Conservation (phyloP, 2,797 vertebrate species). For the Scarus forsteni region DNA sequence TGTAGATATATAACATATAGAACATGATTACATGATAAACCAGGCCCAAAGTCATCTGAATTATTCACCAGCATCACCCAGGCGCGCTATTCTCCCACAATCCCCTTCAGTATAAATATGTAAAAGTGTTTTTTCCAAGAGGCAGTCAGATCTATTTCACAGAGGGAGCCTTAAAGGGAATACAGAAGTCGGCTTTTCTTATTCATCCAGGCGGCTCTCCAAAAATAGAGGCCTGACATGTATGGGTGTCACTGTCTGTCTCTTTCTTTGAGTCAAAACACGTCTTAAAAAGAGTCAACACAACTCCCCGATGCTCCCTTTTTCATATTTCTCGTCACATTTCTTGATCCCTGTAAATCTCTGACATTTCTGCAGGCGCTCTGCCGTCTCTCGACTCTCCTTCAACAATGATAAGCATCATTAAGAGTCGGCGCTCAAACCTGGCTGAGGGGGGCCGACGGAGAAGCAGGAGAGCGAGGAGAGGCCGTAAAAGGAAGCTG, state of each 20-base stretch:
- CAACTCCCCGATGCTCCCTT: not conserved
- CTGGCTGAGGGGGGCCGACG: not conserved
- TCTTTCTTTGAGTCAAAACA: not conserved
- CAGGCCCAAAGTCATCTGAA: conserved; percentile 19
- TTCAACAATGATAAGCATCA: conserved; percentile 23
- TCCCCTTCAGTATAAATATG: conserved; percentile 19
- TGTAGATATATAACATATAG: not conserved
- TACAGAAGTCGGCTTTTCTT: conserved; percentile 5
- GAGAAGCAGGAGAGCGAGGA: conserved; percentile 1
- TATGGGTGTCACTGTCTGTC: conserved; percentile 9
- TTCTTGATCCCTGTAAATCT: conserved; percentile 3
- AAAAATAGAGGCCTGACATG: conserved; percentile 22
- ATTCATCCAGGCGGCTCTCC: conserved; percentile 10
- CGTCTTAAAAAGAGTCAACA: not conserved
- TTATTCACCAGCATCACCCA: not conserved
- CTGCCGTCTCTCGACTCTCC: conserved; percentile 12
- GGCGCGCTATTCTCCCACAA: conserved; percentile 24
- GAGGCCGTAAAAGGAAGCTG: not conserved
- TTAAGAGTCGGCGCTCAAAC: conserved; percentile 25
- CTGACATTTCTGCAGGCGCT: conserved; percentile 32
- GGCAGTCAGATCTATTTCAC: conserved; percentile 27
- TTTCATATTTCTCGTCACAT: not conserved
- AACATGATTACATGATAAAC: conserved; percentile 27
- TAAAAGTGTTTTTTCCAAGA: conserved; percentile 14
- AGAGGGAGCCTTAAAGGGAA: conserved; percentile 29